Evolutionary conservation across 2,113 vertebrate species (phyloP).

Genomic region (Furnarius figulus): DNA sequence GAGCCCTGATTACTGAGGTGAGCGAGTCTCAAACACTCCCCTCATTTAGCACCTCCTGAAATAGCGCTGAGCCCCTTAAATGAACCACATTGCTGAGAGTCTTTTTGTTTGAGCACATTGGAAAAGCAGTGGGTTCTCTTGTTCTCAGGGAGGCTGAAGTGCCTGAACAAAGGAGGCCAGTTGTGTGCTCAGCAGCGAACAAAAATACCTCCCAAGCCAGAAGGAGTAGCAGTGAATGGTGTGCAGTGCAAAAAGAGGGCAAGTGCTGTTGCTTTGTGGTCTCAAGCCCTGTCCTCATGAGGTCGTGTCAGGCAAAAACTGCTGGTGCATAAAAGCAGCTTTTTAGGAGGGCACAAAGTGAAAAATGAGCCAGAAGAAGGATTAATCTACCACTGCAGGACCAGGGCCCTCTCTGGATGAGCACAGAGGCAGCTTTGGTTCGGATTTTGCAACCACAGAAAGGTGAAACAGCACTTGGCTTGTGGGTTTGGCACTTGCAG

Average conservation of each 20-base stretch:
- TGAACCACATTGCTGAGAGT: fast-evolving
- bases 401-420: background rate
- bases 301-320: constrained; percentile 25
- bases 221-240: background rate
- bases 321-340: background rate
- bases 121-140: background rate
- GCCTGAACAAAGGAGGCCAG: background rate
- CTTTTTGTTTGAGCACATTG: background rate
- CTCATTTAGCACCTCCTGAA: background rate
- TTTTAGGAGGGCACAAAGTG: background rate
- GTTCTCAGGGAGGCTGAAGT: fast-evolving
- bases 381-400: background rate
- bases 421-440: background rate
- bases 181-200: background rate
- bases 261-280: background rate
- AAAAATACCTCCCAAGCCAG: background rate
- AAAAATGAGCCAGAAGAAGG: background rate
- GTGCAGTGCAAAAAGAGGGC: background rate
- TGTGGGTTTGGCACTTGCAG: background rate
- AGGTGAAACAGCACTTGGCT: background rate
- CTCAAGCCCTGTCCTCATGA: background rate
- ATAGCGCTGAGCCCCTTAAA: background rate
- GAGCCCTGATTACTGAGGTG: background rate
- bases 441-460: background rate
- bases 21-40: background rate